Conservation (phyloP, 1,140 invertebrate genomes). For the Drosophila truncata region DNA sequence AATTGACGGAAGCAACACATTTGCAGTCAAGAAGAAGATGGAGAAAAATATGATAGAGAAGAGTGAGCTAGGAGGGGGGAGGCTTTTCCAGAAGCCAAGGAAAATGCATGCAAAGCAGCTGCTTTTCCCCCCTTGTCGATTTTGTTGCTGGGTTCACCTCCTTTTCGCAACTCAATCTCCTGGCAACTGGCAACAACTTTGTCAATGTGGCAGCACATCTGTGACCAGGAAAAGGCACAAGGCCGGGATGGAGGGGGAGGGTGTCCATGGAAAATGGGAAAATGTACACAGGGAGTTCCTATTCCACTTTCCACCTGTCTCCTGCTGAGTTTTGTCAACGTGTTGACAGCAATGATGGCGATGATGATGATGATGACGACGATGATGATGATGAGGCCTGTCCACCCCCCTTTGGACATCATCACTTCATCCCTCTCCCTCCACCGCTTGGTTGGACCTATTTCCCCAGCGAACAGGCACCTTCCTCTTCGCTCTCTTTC, state of each 20-base stretch:
- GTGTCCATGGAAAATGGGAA: neutral
- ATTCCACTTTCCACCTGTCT: slow-evolving; percentile 43
- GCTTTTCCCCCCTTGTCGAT: neutral
- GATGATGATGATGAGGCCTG: slow-evolving; percentile 11
- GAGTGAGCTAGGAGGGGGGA: neutral
- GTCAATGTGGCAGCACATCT: slow-evolving; percentile 66
- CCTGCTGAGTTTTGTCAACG: slow-evolving; percentile 56
- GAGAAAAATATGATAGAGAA: neutral
- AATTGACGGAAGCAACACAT: slow-evolving; percentile 79
- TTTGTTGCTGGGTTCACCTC: neutral
- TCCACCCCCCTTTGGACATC: slow-evolving; percentile 1
- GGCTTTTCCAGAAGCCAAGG: slow-evolving; percentile 9
- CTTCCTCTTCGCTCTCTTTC: neutral
- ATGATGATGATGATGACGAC: slow-evolving; percentile 45
- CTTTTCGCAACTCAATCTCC: slow-evolving; percentile 51
- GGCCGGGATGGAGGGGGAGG: neutral
- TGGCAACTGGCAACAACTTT: slow-evolving; percentile 65
- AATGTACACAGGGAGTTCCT: slow-evolving; percentile 5
- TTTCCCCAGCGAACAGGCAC: neutral
- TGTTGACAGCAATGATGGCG: slow-evolving; percentile 74
- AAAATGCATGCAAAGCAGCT: slow-evolving; percentile 56
- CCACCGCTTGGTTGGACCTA: neutral
- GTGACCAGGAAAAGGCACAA: slow-evolving; percentile 46
- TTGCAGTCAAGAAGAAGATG: slow-evolving; percentile 24
- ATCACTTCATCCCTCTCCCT: neutral